Evolutionary conservation across 2,888 invertebrate genomes (phyloP).

Genomic region (Oxystoma pomonae): DNA sequence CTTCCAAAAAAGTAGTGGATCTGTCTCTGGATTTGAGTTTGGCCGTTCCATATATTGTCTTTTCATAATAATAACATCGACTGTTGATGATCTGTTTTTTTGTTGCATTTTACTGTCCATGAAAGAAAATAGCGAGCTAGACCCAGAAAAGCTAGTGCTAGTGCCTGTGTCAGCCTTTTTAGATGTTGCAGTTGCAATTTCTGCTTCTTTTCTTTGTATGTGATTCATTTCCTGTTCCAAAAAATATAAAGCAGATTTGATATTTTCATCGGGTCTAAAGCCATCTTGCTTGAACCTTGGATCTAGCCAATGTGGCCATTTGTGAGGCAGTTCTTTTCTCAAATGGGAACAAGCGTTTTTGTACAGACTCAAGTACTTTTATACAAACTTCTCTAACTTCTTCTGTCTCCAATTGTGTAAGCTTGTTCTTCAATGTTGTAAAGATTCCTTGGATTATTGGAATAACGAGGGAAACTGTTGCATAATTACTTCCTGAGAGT

Average conservation of each 20-base stretch:
- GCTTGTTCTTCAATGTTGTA: not conserved
- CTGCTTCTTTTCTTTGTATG: not conserved
- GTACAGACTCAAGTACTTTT: constrained; percentile 12
- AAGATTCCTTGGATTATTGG: not conserved
- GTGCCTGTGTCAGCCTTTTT: not conserved
- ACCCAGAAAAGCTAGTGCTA: not conserved
- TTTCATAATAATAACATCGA: constrained; percentile 17
- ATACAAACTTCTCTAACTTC: constrained; percentile 16
- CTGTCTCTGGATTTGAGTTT: constrained; percentile 10
- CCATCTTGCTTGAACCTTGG: constrained; percentile 20
- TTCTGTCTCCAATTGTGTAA: constrained; percentile 12
- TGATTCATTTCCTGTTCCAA: constrained; percentile 13
- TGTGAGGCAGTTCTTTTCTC: constrained; percentile 13
- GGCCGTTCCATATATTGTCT: constrained; percentile 15
- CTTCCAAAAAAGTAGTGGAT: constrained; percentile 15
- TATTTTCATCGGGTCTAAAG: constrained; percentile 18
- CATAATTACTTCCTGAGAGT: constrained; percentile 18
- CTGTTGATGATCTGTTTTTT: constrained; percentile 11
- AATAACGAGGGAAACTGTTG: constrained; percentile 17
- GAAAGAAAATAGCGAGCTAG: constrained; percentile 4
- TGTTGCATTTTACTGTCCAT: constrained; percentile 1
- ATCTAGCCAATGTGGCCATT: constrained; percentile 17
- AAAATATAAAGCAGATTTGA: constrained; percentile 4
- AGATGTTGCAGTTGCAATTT: not conserved
- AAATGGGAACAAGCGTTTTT: constrained; percentile 15